Percentiles rank a stretch among this genome's conserved stretches.
phyloP scores from a whole-genome alignment of 2,797 vertebrate genomes.

The Pangasius krempfi region DNA sequence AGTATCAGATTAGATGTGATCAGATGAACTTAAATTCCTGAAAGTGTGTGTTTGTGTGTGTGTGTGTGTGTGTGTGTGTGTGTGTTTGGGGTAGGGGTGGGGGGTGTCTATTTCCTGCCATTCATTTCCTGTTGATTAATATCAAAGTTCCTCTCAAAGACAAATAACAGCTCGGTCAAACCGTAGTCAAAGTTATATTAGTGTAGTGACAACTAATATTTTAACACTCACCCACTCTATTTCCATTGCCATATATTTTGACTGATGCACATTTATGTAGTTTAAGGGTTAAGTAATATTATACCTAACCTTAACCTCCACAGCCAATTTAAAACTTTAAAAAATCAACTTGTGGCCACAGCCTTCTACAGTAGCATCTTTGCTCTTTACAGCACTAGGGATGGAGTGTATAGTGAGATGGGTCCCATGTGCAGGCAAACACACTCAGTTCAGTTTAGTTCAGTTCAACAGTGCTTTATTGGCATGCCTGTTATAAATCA shows the following conservation, averaged over 20 bases:
- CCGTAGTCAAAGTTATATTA: neutral
- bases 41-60: neutral
- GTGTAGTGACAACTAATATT: neutral
- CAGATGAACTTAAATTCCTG: neutral
- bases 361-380: neutral
- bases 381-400: neutral
- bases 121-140: constrained; percentile 27
- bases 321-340: too few species aligned
- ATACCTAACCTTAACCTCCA: too few species aligned
- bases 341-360: too few species aligned
- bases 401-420: neutral
- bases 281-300: neutral
- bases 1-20: neutral
- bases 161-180: neutral
- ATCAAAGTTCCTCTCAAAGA: neutral
- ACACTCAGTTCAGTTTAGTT: neutral
- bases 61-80: neutral
- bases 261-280: neutral
- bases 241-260: neutral
- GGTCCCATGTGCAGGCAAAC: neutral
- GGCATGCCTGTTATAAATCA: neutral
- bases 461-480: neutral
- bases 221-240: neutral
- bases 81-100: neutral
- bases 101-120: neutral